phyloP scores from a whole-genome alignment of 2,797 vertebrate species.

The Myotis myotis region DNA sequence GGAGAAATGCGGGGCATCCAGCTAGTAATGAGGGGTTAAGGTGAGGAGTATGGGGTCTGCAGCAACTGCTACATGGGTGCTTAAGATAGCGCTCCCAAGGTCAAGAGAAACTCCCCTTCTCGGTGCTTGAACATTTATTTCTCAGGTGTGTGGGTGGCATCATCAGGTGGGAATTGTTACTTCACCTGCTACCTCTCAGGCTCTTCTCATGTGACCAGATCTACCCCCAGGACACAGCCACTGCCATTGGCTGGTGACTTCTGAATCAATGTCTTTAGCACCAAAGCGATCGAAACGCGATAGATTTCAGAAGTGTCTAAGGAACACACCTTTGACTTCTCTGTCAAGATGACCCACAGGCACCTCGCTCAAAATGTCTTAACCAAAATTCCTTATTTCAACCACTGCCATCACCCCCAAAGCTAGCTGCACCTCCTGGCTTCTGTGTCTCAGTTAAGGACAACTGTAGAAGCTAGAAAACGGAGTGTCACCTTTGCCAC shows the following conservation, averaged over 20 bases:
- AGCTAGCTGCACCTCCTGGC: too few species aligned
- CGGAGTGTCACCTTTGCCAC: background rate
- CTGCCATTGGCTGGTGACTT: background rate
- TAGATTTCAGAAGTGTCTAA: background rate
- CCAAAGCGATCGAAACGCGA: rapidly evolving
- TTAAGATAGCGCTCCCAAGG: too few species aligned
- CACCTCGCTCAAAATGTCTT: background rate
- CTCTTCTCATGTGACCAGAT: background rate
- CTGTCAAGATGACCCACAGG: background rate
- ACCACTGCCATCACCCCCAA: background rate
- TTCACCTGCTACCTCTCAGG: background rate
- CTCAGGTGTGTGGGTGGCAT: background rate
- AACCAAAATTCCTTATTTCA: background rate
- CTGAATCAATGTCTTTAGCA: background rate
- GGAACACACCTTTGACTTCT: background rate
- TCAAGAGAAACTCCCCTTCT: background rate
- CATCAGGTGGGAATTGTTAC: background rate
- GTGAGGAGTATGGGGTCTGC: background rate
- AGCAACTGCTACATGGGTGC: background rate
- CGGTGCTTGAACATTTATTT: background rate
- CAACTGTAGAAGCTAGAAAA: background rate
- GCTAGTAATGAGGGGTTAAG: background rate
- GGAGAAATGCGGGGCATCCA: background rate
- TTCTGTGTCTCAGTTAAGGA: background rate
- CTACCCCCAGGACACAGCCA: background rate